phyloP scores from a whole-genome alignment of 1,140 invertebrate species.

The Acyrthosiphon pisum region DNA sequence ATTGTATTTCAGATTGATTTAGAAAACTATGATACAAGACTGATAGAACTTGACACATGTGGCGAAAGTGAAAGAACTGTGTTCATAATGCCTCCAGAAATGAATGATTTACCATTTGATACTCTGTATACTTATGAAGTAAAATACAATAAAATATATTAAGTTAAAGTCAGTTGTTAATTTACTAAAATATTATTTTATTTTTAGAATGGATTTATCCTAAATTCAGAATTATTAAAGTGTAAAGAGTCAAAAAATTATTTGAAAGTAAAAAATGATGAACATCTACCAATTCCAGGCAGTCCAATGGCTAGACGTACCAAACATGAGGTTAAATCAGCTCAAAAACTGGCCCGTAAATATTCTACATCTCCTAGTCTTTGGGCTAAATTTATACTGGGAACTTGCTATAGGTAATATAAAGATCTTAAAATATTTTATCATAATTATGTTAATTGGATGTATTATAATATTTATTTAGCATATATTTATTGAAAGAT shows the following conservation, averaged over 20 bases:
- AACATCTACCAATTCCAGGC: slow-evolving; percentile 67
- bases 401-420: slow-evolving; percentile 75
- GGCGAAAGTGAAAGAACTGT: slow-evolving; percentile 88
- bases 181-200: slow-evolving; percentile 45
- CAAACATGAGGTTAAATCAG: slow-evolving; percentile 92
- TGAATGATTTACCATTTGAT: slow-evolving; percentile 63
- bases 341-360: slow-evolving; percentile 85
- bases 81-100: slow-evolving; percentile 94
- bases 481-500: neutral
- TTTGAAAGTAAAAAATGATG: slow-evolving; percentile 60
- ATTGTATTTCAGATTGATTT: slow-evolving; percentile 63
- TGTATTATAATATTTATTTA: neutral
- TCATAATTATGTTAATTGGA: neutral
- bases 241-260: slow-evolving; percentile 61
- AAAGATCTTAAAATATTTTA: neutral
- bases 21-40: slow-evolving; percentile 67
- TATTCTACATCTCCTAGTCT: slow-evolving; percentile 75
- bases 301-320: slow-evolving; percentile 91
- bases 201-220: slow-evolving; percentile 64
- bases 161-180: neutral
- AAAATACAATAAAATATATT: neutral
- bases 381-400: slow-evolving; percentile 91
- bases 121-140: slow-evolving; percentile 64
- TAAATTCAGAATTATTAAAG: slow-evolving; percentile 70
- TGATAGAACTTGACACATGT: slow-evolving; percentile 80